Percentiles rank a stretch among this genome's conserved stretches.
Evolutionary conservation across 2,797 vertebrate genomes (phyloP).

Genomic region (Gobio occitaniae): DNA sequence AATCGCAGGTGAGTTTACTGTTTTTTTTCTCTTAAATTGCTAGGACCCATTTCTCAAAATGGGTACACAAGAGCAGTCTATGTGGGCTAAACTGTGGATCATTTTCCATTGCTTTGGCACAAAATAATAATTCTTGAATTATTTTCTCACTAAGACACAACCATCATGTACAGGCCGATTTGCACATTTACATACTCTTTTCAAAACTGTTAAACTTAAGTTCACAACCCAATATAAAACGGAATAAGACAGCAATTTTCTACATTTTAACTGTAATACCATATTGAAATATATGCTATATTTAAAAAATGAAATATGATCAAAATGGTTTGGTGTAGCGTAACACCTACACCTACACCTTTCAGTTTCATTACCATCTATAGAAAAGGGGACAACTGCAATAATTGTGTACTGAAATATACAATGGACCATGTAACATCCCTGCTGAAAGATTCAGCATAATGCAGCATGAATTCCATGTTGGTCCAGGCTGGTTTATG

Average conservation of each 20-base stretch:
- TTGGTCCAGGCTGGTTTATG: neutral
- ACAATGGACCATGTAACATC: neutral
- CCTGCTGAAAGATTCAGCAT: neutral
- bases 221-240: neutral
- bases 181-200: neutral
- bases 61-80: neutral
- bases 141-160: neutral
- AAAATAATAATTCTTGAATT: neutral
- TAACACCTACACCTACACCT: neutral
- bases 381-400: neutral
- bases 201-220: neutral
- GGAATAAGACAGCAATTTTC: neutral
- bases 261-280: neutral
- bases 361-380: neutral
- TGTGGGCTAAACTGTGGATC: neutral
- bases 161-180: neutral
- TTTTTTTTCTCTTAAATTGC: no score
- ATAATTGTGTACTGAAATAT: neutral
- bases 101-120: neutral
- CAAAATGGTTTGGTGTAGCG: neutral
- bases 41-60: neutral
- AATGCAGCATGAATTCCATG: neutral
- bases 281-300: neutral
- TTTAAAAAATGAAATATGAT: neutral
- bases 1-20: neutral